phyloP scores from a whole-genome alignment of 2,888 invertebrate genomes.

The Scelioninae gen. 1 region DNA sequence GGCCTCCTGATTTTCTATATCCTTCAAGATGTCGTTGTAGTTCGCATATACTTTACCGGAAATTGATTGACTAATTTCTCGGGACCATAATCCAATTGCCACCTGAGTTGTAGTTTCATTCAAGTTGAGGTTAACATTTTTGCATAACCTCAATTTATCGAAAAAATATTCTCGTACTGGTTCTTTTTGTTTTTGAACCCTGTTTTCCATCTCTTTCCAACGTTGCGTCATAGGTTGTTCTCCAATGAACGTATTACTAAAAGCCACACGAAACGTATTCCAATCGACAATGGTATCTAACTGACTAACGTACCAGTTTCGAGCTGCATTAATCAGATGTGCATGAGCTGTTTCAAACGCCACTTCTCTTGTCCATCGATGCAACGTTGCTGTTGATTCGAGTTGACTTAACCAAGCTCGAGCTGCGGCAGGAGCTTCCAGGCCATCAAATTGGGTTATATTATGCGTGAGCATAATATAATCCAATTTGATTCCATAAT shows the following conservation, averaged over 20 bases:
- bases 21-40: constrained; percentile 25
- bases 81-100: constrained; percentile 25
- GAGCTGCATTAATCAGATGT: constrained; percentile 10
- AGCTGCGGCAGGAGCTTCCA: constrained; percentile 10
- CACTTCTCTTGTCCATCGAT: constrained; percentile 27
- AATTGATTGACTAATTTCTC: constrained; percentile 17
- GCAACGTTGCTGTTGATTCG: constrained; percentile 46
- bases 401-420: constrained; percentile 28
- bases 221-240: constrained; percentile 30
- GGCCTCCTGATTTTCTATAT: constrained; percentile 8
- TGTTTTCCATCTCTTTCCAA: constrained; percentile 54
- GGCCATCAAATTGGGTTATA: neutral
- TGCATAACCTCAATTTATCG: constrained; percentile 35
- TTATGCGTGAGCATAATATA: constrained; percentile 7
- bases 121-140: constrained; percentile 15
- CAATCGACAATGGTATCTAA: constrained; percentile 18
- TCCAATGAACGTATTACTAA: constrained; percentile 30
- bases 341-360: constrained; percentile 32
- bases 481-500: neutral
- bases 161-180: constrained; percentile 37
- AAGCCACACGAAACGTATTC: constrained; percentile 6
- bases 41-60: constrained; percentile 7
- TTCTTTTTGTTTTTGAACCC: constrained; percentile 40
- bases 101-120: constrained; percentile 32
- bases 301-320: constrained; percentile 32